A percentile compares a stretch with the other conserved stretches of the same genome.
Conservation (phyloP, 2,888 invertebrate genomes). For the Tubulanus polymorphus region DNA sequence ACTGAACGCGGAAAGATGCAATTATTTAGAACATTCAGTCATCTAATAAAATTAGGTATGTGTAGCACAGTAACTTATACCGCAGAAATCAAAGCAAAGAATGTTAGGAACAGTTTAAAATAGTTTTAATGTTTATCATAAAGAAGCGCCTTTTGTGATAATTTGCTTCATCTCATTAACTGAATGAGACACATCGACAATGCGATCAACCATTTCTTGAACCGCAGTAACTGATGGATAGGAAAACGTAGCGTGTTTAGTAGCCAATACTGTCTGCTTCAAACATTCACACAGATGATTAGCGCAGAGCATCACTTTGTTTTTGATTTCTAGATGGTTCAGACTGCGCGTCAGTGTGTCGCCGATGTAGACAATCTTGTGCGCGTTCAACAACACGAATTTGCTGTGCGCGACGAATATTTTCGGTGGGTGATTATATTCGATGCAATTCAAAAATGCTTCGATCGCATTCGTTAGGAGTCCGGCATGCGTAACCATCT, state of each 20-base stretch:
- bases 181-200: constrained; percentile 78
- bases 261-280: constrained; percentile 72
- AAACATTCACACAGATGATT: constrained; percentile 46
- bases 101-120: too few relatives aligned
- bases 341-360: constrained; percentile 88
- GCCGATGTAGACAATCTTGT: constrained; percentile 88
- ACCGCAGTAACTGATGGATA: constrained; percentile 88
- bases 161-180: constrained; percentile 71
- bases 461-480: constrained; percentile 80
- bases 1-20: too few relatives aligned
- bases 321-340: constrained; percentile 68
- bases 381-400: constrained; percentile 89
- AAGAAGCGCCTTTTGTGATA: constrained; percentile 38
- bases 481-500: constrained; percentile 78
- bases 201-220: constrained; percentile 89
- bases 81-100: too few relatives aligned
- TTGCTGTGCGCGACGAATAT: constrained; percentile 88
- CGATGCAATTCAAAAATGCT: constrained; percentile 84
- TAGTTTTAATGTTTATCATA: constrained; percentile 21
- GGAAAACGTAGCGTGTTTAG: constrained; percentile 85
- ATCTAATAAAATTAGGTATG: too few relatives aligned
- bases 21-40: too few relatives aligned
- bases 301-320: constrained; percentile 53
- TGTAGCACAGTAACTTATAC: too few relatives aligned
- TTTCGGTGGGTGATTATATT: constrained; percentile 89